A percentile compares a stretch with the other conserved stretches of the same genome.
Conservation (phyloP, 2,797 vertebrate species). For the Hyperoplus immaculatus region DNA sequence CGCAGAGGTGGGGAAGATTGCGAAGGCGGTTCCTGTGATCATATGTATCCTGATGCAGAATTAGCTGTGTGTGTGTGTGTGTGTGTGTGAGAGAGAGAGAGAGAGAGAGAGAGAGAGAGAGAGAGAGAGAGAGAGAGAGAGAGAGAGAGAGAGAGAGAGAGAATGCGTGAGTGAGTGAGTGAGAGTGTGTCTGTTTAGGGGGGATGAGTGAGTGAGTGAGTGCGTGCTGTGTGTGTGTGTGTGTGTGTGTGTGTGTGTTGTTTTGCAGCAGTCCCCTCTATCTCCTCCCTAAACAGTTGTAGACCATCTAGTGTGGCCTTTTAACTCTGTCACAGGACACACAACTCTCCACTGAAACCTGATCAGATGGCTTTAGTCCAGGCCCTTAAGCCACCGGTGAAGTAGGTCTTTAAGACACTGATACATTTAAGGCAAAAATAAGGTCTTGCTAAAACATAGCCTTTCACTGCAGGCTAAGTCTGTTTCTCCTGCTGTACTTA, state of each 20-base stretch:
- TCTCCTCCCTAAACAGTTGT: constrained; percentile 5
- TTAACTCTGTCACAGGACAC: neutral
- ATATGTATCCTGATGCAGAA: constrained; percentile 82
- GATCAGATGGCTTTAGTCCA: neutral
- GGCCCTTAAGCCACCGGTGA: too few species aligned
- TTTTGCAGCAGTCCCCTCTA: neutral
- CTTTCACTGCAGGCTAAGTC: too few species aligned
- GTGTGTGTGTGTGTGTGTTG: neutral
- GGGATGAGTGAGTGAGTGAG: neutral
- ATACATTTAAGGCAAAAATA: neutral
- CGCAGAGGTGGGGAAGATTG: constrained; percentile 83
- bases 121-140: too few species aligned
- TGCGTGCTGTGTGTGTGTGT: neutral
- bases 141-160: too few species aligned
- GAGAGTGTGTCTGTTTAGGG: neutral
- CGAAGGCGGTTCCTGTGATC: constrained; percentile 84
- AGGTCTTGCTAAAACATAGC: too few species aligned
- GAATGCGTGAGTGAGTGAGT: too few species aligned
- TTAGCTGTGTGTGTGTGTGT: too few species aligned
- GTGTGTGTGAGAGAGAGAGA: too few species aligned
- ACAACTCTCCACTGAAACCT: neutral
- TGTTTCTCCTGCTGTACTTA: too few species aligned
- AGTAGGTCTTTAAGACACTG: neutral
- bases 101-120: too few species aligned
- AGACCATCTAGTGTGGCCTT: neutral